Evolutionary conservation across 2,888 invertebrate species (phyloP).

Genomic region (Protodeltote pygarga): DNA sequence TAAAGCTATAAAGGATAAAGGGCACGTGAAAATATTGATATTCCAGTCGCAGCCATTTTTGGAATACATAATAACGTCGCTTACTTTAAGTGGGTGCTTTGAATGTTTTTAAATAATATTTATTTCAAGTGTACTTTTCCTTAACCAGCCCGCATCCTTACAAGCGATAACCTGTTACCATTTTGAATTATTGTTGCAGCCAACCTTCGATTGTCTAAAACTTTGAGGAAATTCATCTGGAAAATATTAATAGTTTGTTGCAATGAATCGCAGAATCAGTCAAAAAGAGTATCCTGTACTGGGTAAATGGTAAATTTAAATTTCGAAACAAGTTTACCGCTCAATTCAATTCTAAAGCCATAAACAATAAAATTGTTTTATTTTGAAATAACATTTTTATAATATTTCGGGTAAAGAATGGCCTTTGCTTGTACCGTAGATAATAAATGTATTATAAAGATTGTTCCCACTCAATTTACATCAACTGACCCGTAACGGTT

Average conservation of each 20-base stretch:
- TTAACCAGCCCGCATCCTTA: conserved; percentile 21
- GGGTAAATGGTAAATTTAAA: conserved; percentile 10
- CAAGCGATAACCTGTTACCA: conserved; percentile 10
- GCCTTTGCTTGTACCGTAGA: conserved; percentile 11
- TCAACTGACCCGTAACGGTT: conserved; percentile 68
- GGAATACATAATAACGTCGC: conserved; percentile 54
- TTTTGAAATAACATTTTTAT: conserved; percentile 16
- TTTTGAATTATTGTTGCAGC: conserved; percentile 13
- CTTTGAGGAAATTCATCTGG: neutral
- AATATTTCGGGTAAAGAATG: conserved; percentile 31
- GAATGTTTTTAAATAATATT: conserved; percentile 14
- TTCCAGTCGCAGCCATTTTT: conserved; percentile 49
- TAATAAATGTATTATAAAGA: conserved; percentile 32
- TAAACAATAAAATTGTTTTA: conserved; percentile 34
- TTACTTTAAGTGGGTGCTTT: conserved; percentile 15
- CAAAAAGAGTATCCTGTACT: conserved; percentile 4
- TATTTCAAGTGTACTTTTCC: conserved; percentile 13
- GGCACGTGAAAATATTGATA: conserved; percentile 47
- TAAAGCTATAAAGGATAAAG: conserved; percentile 49
- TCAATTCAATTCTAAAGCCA: conserved; percentile 12
- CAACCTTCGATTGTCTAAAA: conserved; percentile 24
- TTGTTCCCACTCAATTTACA: conserved; percentile 57
- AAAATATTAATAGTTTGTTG: no score
- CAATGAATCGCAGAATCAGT: no score
- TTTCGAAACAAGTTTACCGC: conserved; percentile 8